These are phyloP conservation scores for Dryadula phaetusa DNA, from an alignment of 2,888 invertebrate species.

Conservation along the genomic window DNA sequence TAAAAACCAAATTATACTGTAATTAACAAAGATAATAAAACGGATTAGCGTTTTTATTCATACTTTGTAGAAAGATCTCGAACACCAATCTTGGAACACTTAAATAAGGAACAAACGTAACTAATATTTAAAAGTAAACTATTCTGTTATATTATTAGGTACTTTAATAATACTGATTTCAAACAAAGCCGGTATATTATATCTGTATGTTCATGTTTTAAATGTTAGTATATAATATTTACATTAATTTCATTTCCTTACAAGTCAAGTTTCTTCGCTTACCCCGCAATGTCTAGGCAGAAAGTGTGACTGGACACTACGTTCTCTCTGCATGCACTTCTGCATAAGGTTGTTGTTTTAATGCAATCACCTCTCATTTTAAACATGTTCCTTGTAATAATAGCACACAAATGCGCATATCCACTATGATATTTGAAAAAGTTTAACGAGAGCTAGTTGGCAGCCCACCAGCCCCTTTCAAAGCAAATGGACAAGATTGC, in stretches of 20 bases:
- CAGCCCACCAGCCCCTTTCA: constrained; percentile 33
- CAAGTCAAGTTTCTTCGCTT: no score
- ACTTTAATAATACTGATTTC: no score
- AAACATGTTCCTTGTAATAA: background rate
- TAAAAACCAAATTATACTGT: constrained; percentile 23
- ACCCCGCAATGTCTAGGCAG: no score
- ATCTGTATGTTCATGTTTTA: no score
- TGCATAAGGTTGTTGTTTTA: no score
- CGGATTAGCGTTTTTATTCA: constrained; percentile 21
- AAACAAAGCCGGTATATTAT: no score
- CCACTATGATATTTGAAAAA: constrained; percentile 27
- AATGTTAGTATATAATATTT: no score
- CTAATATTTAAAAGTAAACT: background rate
- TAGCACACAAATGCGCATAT: background rate
- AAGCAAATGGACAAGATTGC: constrained; percentile 38
- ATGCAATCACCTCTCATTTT: no score
- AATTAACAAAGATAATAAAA: constrained; percentile 25
- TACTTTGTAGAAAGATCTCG: background rate
- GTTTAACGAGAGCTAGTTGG: constrained; percentile 34
- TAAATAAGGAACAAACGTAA: background rate
- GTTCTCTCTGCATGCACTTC: no score
- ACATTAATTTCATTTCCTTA: no score
- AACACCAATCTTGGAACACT: background rate
- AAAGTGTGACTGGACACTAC: no score
- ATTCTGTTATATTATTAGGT: background rate